Base-by-base conservation (phyloP, 2,888 invertebrate genomes). In the Thera obeliscata region DNA sequence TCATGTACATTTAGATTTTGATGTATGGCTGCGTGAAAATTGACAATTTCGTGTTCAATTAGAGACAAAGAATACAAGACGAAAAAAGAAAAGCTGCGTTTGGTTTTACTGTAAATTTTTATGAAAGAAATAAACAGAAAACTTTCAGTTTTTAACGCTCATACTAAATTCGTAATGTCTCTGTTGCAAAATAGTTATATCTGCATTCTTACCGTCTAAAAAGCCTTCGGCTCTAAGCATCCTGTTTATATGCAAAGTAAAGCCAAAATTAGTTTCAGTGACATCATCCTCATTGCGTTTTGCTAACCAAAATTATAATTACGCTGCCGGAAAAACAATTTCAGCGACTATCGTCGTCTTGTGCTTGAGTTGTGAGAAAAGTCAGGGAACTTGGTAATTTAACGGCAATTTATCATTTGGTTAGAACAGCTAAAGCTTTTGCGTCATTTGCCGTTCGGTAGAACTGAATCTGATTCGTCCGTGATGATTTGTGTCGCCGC, bases 1-100 rank as follows among this genome's bases (percentile, higher is more conserved):
- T 87, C 84, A 92, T 87, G 82, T 63, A 61, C 72, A 79, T 77
- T 81, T 82, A 78, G 81, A 81, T 78, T 80, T 78, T 79, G 76
- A 76, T 77, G 69, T 74, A 77, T 78, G 73, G 58, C 43, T 46
- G 64, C 11, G 36, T 58, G 64, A 59, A 66, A 70, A 67, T 61
- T 69, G 63, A 43, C 63, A 56, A 63, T 60, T 63, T 58, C 50
- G n/a, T 35, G 60, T 61, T 41, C 43, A 63, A 56, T 49, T 9
- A 7, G 43, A 46, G 43, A 9, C 43, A 46, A 9, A 8, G 43
- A 46, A 46, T 46, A 46, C 9, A 46, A 3, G 38, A 6, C 7
- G 9, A 46, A 46, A 46, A 8, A 2, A 46, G 43, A 46, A 62
- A 58, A 55, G 49, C 11, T 33, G 22, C 22, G 22, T 22, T 22